These are phyloP conservation scores for Pseudorectes ferrugineus DNA, from an alignment of 2,113 vertebrate species.

Conservation along the genomic window DNA sequence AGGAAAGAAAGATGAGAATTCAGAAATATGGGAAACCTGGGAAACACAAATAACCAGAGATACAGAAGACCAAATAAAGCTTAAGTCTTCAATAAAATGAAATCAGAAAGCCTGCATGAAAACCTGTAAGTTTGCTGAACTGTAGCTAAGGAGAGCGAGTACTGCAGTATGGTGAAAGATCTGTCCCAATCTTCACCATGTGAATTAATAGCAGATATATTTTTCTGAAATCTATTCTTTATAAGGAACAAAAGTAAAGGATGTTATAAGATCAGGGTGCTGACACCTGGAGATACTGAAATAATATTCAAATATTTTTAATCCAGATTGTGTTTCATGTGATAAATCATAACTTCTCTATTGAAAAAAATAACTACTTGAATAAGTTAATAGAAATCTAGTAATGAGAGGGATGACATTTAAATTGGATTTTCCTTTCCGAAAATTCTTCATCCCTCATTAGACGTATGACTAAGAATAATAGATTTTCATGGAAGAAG, in stretches of 20 bases:
- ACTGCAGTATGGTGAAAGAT: background rate
- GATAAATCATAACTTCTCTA: background rate
- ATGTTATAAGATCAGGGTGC: background rate
- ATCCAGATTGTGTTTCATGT: background rate
- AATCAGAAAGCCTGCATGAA: background rate
- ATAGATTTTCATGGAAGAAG: background rate
- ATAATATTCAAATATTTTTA: background rate
- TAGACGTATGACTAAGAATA: background rate
- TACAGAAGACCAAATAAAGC: background rate
- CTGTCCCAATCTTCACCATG: background rate
- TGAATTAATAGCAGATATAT: background rate
- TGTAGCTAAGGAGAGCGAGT: background rate
- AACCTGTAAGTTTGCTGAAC: background rate
- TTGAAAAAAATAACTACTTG: background rate
- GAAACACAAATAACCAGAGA: background rate
- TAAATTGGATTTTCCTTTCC: background rate
- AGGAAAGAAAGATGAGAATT: background rate
- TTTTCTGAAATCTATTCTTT: background rate
- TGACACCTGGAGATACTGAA: background rate
- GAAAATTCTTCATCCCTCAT: background rate
- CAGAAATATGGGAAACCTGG: background rate
- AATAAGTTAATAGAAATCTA: background rate
- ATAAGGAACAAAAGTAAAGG: background rate
- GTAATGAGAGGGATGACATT: background rate
- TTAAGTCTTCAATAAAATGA: background rate